Percentiles rank a stretch among this genome's conserved stretches.
These are phyloP conservation scores for Clarias fuscus DNA, from an alignment of 2,797 vertebrate species.

Conservation along the genomic window DNA sequence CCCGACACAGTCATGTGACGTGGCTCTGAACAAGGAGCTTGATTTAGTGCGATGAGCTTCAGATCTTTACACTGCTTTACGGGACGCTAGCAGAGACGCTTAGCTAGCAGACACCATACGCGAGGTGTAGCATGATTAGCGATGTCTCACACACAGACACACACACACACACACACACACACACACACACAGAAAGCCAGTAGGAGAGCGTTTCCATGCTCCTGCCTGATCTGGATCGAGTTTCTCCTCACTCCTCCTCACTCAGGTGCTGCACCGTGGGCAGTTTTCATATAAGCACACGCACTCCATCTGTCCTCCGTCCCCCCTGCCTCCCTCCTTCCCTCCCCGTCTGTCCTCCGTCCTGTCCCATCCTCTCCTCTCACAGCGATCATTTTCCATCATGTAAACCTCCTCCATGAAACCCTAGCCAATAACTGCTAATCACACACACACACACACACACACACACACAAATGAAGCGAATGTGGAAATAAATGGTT, in stretches of 20 bases:
- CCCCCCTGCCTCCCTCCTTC: neutral
- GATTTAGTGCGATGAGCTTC: neutral
- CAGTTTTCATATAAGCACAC: slow-evolving; percentile 48
- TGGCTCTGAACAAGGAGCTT: neutral
- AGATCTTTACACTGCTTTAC: slow-evolving; percentile 8
- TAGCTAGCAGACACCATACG: neutral
- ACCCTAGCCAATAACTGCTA: neutral
- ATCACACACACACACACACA: neutral
- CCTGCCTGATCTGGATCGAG: slow-evolving; percentile 19
- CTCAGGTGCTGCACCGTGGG: slow-evolving; percentile 52
- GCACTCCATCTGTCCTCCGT: slow-evolving; percentile 50
- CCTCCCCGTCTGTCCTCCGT: slow-evolving; percentile 31
- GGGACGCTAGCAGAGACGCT: slow-evolving; percentile 31
- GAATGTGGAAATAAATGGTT: neutral
- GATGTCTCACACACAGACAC: neutral
- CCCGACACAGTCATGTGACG: neutral
- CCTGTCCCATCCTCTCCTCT: neutral
- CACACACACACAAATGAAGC: neutral
- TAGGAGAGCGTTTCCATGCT: slow-evolving; percentile 43
- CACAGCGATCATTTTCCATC: neutral
- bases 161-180: neutral
- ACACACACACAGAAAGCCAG: slow-evolving; percentile 7
- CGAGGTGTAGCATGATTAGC: slow-evolving; percentile 27
- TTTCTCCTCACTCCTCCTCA: neutral
- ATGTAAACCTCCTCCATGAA: neutral